Percentiles rank a stretch among this genome's conserved stretches.
Conservation (phyloP, 1,140 invertebrate species). For the Habropoda laboriosa region DNA sequence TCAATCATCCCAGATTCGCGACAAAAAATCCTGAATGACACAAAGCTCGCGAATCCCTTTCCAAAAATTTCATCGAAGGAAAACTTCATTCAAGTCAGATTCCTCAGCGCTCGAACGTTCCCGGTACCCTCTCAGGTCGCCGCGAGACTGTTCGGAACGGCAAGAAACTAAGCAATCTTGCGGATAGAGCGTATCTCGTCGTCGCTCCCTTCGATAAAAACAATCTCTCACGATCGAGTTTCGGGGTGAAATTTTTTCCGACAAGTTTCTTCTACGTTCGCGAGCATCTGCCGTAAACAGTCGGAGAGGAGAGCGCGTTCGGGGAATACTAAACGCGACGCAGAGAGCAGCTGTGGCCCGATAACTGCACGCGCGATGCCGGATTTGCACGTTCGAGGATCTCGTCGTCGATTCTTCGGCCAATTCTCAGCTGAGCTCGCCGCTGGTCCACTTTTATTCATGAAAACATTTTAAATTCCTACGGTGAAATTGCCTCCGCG, state of each 20-base stretch:
- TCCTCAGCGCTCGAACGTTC: not conserved
- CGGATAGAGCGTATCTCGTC: not conserved
- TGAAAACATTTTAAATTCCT: slow-evolving; percentile 72
- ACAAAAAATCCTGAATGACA: no score
- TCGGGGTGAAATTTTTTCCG: not conserved
- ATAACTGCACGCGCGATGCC: not conserved
- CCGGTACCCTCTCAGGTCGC: not conserved
- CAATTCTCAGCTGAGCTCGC: not conserved
- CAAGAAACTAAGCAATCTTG: not conserved
- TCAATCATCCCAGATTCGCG: no score
- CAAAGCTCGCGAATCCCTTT: no score
- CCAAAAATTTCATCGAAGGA: not conserved
- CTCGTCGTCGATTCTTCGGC: not conserved
- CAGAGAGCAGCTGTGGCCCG: not conserved
- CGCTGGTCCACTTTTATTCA: slow-evolving; percentile 66
- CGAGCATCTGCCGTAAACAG: not conserved
- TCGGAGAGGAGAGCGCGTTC: no score
- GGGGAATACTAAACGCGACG: not conserved
- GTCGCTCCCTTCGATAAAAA: not conserved
- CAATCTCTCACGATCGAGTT: not conserved
- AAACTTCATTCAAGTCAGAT: not conserved
- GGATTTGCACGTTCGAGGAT: not conserved
- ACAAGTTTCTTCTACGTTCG: rapidly evolving
- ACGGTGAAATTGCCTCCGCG: slow-evolving; percentile 54
- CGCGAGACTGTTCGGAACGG: no score